Conservation (phyloP, 1,140 invertebrate genomes). For the Augochlora pura region DNA sequence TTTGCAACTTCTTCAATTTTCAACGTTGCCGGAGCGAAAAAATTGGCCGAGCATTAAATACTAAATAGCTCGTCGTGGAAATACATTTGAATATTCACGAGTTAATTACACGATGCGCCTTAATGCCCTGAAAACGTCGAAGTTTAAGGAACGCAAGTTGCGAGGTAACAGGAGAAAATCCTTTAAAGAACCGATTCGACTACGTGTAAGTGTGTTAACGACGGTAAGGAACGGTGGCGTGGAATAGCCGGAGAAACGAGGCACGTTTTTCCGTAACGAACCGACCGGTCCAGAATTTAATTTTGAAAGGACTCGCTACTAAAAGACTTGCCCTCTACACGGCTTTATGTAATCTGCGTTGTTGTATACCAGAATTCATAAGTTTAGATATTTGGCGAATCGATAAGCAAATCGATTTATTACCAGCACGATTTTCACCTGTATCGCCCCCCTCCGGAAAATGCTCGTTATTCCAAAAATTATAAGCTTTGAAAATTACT, state of each 20-base stretch:
- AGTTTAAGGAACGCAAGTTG: background rate
- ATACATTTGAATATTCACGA: constrained; percentile 16
- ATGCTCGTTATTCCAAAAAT: too few relatives aligned
- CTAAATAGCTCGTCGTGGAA: background rate
- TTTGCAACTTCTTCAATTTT: too few relatives aligned
- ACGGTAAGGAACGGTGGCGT: constrained; percentile 27
- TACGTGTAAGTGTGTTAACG: constrained; percentile 43
- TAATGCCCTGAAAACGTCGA: constrained; percentile 7
- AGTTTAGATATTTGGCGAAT: background rate
- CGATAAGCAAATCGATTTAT: background rate
- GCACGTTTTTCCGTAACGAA: constrained; percentile 49
- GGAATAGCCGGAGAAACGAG: constrained; percentile 22
- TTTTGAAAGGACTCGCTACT: constrained; percentile 23
- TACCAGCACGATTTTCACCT: background rate
- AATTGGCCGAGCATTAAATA: background rate
- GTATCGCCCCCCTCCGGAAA: too few relatives aligned
- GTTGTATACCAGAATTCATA: background rate
- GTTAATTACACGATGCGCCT: constrained; percentile 1
- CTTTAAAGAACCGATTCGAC: constrained; percentile 23
- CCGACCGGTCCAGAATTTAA: constrained; percentile 37
- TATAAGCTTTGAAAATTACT: too few relatives aligned
- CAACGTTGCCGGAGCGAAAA: background rate
- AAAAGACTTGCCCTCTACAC: constrained; percentile 8
- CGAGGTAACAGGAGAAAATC: background rate
- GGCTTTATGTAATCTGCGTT: constrained; percentile 28